Percentiles rank a stretch among this genome's conserved stretches.
phyloP scores from a whole-genome alignment of 2,797 vertebrate genomes.

The Sebastes nivosus region DNA sequence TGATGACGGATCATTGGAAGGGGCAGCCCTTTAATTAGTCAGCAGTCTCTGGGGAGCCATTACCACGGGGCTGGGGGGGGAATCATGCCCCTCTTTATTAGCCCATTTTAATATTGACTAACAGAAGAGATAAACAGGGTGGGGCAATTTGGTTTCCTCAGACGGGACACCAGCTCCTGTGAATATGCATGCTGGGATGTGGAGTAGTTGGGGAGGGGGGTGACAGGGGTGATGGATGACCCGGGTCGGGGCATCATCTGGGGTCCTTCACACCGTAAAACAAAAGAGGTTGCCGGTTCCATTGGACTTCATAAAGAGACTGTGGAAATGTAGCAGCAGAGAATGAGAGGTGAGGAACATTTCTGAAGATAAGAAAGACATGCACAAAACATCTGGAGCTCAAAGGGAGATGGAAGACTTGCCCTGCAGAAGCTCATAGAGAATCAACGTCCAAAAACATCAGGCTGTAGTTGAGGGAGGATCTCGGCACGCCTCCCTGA shows the following conservation, averaged over 20 bases:
- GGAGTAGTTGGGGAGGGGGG: conserved; percentile 22
- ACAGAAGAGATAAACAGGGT: conserved; percentile 63
- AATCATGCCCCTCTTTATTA: conserved; percentile 87
- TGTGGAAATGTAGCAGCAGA: conserved; percentile 45
- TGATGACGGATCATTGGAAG: conserved; percentile 80
- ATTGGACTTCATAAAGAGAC: conserved; percentile 67
- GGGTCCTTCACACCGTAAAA: conserved; percentile 67
- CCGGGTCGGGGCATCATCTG: conserved; percentile 74
- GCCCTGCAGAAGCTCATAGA: background rate
- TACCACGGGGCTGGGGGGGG: conserved; percentile 42
- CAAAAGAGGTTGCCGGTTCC: conserved; percentile 70
- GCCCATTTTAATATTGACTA: conserved; percentile 83
- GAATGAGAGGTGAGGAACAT: conserved; percentile 7
- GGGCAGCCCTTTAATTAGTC: conserved; percentile 84
- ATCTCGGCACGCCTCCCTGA: background rate
- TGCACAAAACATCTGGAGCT: background rate
- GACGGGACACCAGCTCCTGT: conserved; percentile 71
- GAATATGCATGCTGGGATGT: conserved; percentile 76
- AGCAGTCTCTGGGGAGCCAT: conserved; percentile 76
- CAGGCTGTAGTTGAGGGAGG: rapidly evolving
- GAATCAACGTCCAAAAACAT: background rate
- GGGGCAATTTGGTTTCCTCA: conserved; percentile 69
- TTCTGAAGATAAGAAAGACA: background rate
- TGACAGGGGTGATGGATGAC: conserved; percentile 82
- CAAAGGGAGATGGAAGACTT: background rate